phyloP scores from a whole-genome alignment of 2,113 vertebrate genomes.

The Chaenogobius annularis region DNA sequence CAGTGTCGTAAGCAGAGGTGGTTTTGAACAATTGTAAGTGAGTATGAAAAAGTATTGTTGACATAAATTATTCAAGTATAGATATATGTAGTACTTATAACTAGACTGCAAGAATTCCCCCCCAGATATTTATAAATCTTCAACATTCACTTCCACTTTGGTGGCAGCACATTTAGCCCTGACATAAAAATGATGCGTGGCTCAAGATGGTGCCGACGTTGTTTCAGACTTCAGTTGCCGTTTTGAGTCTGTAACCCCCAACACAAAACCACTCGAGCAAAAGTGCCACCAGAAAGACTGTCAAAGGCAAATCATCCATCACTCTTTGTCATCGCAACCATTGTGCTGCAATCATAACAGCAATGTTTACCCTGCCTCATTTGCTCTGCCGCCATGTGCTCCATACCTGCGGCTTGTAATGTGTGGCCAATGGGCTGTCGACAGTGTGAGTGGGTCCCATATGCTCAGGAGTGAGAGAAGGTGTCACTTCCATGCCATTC shows the following conservation, averaged over 20 bases:
- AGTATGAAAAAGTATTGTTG: no score
- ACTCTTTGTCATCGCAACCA: conserved; percentile 10
- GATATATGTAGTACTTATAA: no score
- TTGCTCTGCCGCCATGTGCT: conserved; percentile 29
- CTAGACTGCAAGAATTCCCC: background rate
- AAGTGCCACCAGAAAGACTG: conserved; percentile 39
- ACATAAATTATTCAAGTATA: no score
- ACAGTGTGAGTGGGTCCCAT: background rate
- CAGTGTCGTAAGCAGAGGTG: background rate
- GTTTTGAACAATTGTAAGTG: no score
- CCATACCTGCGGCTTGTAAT: conserved; percentile 46
- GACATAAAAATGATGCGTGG: background rate
- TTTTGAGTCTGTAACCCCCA: conserved; percentile 6
- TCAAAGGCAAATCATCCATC: conserved; percentile 33
- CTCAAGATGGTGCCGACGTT: conserved; percentile 8
- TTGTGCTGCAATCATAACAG: conserved; percentile 35
- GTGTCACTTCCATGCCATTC: conserved; percentile 27
- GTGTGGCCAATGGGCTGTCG: conserved; percentile 36
- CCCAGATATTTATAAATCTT: no score
- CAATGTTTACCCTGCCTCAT: conserved; percentile 38
- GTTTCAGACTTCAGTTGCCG: conserved; percentile 3
- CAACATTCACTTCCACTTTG: background rate
- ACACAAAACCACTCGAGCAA: conserved; percentile 25
- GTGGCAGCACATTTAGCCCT: background rate
- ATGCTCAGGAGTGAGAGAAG: conserved; percentile 3